These are phyloP conservation scores for Heliconius himera DNA, from an alignment of 1,140 invertebrate genomes.

Conservation along the genomic window DNA sequence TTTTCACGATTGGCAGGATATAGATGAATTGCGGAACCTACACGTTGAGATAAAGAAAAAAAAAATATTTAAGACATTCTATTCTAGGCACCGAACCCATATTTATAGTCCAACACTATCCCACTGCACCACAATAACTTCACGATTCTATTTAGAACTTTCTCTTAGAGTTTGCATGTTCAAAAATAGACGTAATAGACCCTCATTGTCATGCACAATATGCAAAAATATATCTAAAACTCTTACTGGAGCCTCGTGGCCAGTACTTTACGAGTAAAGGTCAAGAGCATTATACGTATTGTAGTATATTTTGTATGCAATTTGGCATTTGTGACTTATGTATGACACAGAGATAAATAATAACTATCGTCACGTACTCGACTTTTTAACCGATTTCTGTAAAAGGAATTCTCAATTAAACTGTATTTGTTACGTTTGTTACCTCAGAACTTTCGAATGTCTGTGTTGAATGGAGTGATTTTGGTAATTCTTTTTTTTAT, in stretches of 20 bases:
- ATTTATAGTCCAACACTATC: no score
- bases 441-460: no score
- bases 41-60: no score
- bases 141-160: background rate
- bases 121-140: background rate
- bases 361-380: background rate
- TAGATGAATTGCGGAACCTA: no score
- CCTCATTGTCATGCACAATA: slow-evolving; percentile 2
- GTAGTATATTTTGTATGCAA: background rate
- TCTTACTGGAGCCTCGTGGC: slow-evolving; percentile 3
- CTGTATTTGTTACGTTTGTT: no score
- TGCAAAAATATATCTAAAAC: background rate
- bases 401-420: no score
- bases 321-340: background rate
- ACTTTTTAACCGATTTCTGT: no score
- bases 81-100: no score
- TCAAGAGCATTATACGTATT: background rate
- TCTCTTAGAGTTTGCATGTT: background rate
- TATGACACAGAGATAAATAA: background rate
- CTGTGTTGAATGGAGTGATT: no score
- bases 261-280: background rate
- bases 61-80: no score
- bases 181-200: background rate
- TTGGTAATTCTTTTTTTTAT: no score
- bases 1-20: no score